phyloP scores from a whole-genome alignment of 2,113 vertebrate species.

The Nycticebus coucang region DNA sequence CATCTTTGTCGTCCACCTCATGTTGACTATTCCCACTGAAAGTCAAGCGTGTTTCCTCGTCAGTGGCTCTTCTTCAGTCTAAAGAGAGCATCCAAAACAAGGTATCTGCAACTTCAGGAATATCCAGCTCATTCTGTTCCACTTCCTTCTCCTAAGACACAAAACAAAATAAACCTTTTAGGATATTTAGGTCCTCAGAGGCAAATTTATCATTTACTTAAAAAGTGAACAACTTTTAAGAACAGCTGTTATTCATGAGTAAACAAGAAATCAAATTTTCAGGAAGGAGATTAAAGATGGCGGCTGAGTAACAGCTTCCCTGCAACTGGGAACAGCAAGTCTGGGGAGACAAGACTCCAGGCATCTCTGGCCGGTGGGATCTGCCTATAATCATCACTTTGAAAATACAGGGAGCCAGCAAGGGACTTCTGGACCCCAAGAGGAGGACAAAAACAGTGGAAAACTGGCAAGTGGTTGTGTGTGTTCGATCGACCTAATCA shows the following conservation, averaged over 20 bases:
- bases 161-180: constrained; percentile 49
- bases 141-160: constrained; percentile 41
- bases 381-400: too few species aligned
- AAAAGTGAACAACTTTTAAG: constrained; percentile 52
- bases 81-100: constrained; percentile 40
- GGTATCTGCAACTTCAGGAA: constrained; percentile 40
- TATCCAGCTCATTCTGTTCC: constrained; percentile 11
- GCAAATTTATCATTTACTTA: constrained; percentile 46
- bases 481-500: too few species aligned
- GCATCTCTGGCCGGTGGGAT: too few species aligned
- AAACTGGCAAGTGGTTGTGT: too few species aligned
- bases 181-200: constrained; percentile 54
- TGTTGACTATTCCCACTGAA: constrained; percentile 39
- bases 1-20: constrained; percentile 4
- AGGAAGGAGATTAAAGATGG: too few species aligned
- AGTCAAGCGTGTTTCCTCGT: neutral
- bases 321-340: too few species aligned
- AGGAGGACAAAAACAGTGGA: too few species aligned
- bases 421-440: too few species aligned
- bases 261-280: constrained; percentile 56
- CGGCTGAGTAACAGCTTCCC: too few species aligned
- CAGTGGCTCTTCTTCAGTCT: neutral
- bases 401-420: too few species aligned
- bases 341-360: too few species aligned
- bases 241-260: constrained; percentile 28